Evolutionary conservation across 2,888 invertebrate genomes (phyloP).

Genomic region (Caradrina clavipalpis): DNA sequence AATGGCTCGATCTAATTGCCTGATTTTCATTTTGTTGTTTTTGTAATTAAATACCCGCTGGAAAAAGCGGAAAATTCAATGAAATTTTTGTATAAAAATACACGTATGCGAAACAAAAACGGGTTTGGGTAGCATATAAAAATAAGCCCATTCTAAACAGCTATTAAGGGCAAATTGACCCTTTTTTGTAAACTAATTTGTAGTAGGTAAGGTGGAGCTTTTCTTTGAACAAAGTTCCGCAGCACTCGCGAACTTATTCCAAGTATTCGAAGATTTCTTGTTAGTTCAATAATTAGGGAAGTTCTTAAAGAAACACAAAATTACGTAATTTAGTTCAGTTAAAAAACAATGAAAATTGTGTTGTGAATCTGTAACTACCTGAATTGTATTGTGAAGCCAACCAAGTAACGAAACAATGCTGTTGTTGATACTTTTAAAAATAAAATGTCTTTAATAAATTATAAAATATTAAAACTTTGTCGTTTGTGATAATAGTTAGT

Average conservation of each 20-base stretch:
- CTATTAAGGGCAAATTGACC: slow-evolving; percentile 8
- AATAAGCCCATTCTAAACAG: neutral
- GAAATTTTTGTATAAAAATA: too few species aligned
- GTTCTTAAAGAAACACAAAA: slow-evolving; percentile 45
- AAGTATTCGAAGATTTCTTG: slow-evolving; percentile 60
- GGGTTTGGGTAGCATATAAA: neutral
- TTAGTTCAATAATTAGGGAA: slow-evolving; percentile 60
- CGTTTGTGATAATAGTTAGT: too few species aligned
- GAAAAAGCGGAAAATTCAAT: too few species aligned
- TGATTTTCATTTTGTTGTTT: too few species aligned
- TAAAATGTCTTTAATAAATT: too few species aligned
- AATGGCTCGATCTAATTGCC: too few species aligned
- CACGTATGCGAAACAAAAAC: too few species aligned
- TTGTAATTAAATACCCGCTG: too few species aligned
- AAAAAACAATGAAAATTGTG: slow-evolving; percentile 42
- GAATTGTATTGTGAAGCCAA: slow-evolving; percentile 2
- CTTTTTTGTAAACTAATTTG: slow-evolving; percentile 53
- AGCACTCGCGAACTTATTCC: slow-evolving; percentile 41
- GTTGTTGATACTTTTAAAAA: neutral
- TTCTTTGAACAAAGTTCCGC: slow-evolving; percentile 50
- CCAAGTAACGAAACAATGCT: neutral
- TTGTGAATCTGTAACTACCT: neutral
- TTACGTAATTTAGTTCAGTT: slow-evolving; percentile 21
- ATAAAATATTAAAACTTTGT: too few species aligned
- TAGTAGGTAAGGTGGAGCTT: slow-evolving; percentile 48